Base-by-base conservation (phyloP, 2,113 vertebrate species). In the Gymnarchus niloticus region DNA sequence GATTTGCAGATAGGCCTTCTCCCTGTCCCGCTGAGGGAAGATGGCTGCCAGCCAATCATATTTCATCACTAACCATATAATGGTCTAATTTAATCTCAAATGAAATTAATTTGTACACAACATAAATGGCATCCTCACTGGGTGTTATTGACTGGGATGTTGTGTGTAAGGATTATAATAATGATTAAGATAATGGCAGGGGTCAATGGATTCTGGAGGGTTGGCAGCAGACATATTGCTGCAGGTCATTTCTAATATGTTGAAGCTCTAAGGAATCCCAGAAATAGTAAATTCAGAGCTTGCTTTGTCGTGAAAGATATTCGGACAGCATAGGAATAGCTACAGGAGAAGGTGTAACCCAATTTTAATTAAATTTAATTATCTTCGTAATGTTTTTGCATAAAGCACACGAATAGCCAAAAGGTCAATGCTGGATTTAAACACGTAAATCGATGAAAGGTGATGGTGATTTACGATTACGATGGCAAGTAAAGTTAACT, bases 11-110 rank as follows among this genome's bases (percentile, higher is more conserved):
- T 73, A 73, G 65, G 33, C 14, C 65, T 37, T 73, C 65, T 73
- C 25, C 65, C 65, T 28, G 33, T 37, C 65, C 65, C 76, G 46
- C 17, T 78, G 37, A 78, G 76, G 41, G 17, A 48, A 78, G 76
- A 78, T 78, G 76, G 76, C 76, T n/a, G 23, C 76, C 23, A 48
- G 76, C 76, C 76, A 78, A 78, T 48, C 76, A 78, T 78, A 78
- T 44, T 46, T 48, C 76, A 78, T 48, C 76, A 78, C 76, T 78
- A 78, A 78, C 76, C 44, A 78, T 48, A 21, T 78, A 78, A 78
- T 78, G 23, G 44, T 44, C 19, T 78, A 78, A 78, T 78, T 78
- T 78, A 78, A 78, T 78, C 76, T 46, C 76, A 78, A 78, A 48
- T 78, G 8, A 48, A 78, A 78, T 78, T 78, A 78, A 78, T 78